Evolutionary conservation across 1,140 invertebrate genomes (phyloP).

Genomic region (Drosophila orena): DNA sequence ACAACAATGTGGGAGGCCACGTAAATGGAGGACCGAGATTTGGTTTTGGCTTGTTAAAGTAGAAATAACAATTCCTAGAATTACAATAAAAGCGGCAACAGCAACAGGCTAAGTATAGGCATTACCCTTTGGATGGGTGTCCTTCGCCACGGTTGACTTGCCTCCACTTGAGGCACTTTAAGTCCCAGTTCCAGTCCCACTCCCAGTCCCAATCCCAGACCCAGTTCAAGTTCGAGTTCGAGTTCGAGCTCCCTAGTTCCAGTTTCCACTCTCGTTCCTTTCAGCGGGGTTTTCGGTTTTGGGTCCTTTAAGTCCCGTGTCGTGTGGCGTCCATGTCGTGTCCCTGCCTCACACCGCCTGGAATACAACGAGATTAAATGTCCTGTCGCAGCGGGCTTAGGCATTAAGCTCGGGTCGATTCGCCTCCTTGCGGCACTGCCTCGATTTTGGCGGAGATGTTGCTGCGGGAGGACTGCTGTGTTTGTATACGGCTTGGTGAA

Average conservation of each 20-base stretch:
- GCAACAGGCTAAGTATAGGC: conserved; percentile 71
- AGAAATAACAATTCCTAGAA: conserved; percentile 77
- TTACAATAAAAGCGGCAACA: conserved; percentile 75
- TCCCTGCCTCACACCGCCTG: conserved; percentile 31
- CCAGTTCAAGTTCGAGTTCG: conserved; percentile 22
- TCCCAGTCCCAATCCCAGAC: conserved; percentile 7
- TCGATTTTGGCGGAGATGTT: background rate
- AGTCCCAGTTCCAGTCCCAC: conserved; percentile 34
- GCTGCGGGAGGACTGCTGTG: conserved; percentile 26
- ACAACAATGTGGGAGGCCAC: conserved; percentile 12
- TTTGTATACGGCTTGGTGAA: conserved; percentile 56
- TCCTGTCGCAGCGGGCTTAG: conserved; percentile 78
- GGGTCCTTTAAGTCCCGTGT: conserved; percentile 20
- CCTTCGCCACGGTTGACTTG: conserved; percentile 12
- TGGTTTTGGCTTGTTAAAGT: conserved; percentile 76
- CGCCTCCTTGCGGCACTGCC: conserved; percentile 29
- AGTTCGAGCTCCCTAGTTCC: background rate
- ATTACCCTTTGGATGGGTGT: conserved; percentile 61
- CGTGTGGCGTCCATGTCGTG: conserved; percentile 11
- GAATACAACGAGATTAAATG: conserved; percentile 82
- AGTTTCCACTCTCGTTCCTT: background rate
- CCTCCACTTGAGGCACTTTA: conserved; percentile 62
- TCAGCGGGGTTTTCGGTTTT: conserved; percentile 2
- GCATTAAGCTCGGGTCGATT: conserved; percentile 68
- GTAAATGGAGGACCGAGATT: conserved; percentile 56